Percentiles rank a stretch among this genome's conserved stretches.
Evolutionary conservation across 2,888 invertebrate genomes (phyloP).

Genomic region (Pasiphila rectangulata): DNA sequence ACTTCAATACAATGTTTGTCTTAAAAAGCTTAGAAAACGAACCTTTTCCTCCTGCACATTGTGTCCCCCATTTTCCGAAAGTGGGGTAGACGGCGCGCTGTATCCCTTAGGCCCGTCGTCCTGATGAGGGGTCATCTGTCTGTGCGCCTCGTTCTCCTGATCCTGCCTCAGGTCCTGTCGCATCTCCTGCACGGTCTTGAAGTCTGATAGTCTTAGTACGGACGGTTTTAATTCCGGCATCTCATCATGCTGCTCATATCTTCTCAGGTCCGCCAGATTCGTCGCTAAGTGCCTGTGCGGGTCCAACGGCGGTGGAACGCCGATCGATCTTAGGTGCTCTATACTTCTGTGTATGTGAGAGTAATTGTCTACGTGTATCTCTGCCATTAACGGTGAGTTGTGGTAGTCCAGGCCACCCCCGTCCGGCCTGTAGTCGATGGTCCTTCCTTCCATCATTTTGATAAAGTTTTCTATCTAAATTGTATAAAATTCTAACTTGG

Average conservation of each 20-base stretch:
- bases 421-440: slow-evolving; percentile 77
- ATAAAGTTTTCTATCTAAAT: slow-evolving; percentile 69
- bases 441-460: slow-evolving; percentile 80
- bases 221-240: slow-evolving; percentile 77
- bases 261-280: slow-evolving; percentile 71
- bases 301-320: slow-evolving; percentile 75
- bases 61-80: slow-evolving; percentile 76
- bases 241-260: slow-evolving; percentile 76
- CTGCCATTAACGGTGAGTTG: slow-evolving; percentile 84
- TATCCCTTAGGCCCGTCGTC: slow-evolving; percentile 75
- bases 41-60: slow-evolving; percentile 77
- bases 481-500: slow-evolving; percentile 69
- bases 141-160: slow-evolving; percentile 71
- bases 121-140: slow-evolving; percentile 73
- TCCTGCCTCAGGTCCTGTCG: slow-evolving; percentile 71
- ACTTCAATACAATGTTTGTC: no score
- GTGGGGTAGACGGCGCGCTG: slow-evolving; percentile 76
- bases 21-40: no score
- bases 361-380: slow-evolving; percentile 84
- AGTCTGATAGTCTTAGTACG: slow-evolving; percentile 74
- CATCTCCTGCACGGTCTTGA: slow-evolving; percentile 73
- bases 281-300: slow-evolving; percentile 72
- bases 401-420: slow-evolving; percentile 84
- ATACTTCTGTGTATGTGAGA: slow-evolving; percentile 84
- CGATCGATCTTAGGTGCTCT: slow-evolving; percentile 83